Evolutionary conservation across 2,888 invertebrate species (phyloP).

Genomic region (Catocala nupta): DNA sequence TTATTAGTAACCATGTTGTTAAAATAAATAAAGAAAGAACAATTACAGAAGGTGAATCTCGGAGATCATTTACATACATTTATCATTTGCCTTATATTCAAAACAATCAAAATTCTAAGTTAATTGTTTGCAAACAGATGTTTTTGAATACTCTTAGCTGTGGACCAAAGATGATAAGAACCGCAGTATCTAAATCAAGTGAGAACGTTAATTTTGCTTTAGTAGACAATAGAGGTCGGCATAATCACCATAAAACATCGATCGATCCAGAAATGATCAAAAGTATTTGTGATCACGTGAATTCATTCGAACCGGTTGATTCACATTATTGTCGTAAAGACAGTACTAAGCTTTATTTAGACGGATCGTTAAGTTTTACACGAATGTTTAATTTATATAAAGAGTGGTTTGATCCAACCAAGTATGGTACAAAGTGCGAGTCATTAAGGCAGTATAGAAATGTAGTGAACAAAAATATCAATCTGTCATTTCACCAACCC

Average conservation of each 20-base stretch:
- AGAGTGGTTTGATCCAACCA: slow-evolving; percentile 27
- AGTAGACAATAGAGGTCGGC: slow-evolving; percentile 19
- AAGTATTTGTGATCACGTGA: slow-evolving; percentile 17
- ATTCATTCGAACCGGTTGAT: slow-evolving; percentile 19
- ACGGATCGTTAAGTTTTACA: slow-evolving; percentile 27
- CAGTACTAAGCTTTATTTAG: slow-evolving; percentile 18
- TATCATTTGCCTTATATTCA: too few relatives aligned
- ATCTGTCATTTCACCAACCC: background rate
- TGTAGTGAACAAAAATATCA: slow-evolving; percentile 15
- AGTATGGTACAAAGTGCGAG: slow-evolving; percentile 21
- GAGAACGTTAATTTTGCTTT: slow-evolving; percentile 16
- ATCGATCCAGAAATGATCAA: slow-evolving; percentile 7
- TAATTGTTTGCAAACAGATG: too few relatives aligned
- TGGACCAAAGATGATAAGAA: slow-evolving; percentile 26
- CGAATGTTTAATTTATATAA: slow-evolving; percentile 30
- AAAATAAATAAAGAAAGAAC: too few relatives aligned
- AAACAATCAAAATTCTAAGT: too few relatives aligned
- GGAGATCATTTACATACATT: too few relatives aligned
- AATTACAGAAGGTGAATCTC: too few relatives aligned
- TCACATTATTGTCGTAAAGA: too few relatives aligned
- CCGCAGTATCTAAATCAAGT: slow-evolving; percentile 13
- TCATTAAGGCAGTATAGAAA: slow-evolving; percentile 19
- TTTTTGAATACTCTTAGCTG: slow-evolving; percentile 13
- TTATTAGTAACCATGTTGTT: too few relatives aligned
- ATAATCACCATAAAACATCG: slow-evolving; percentile 9